A percentile compares a stretch with the other conserved stretches of the same genome.
Conservation (phyloP, 2,888 invertebrate species). For the Yponomeuta sedellus region DNA sequence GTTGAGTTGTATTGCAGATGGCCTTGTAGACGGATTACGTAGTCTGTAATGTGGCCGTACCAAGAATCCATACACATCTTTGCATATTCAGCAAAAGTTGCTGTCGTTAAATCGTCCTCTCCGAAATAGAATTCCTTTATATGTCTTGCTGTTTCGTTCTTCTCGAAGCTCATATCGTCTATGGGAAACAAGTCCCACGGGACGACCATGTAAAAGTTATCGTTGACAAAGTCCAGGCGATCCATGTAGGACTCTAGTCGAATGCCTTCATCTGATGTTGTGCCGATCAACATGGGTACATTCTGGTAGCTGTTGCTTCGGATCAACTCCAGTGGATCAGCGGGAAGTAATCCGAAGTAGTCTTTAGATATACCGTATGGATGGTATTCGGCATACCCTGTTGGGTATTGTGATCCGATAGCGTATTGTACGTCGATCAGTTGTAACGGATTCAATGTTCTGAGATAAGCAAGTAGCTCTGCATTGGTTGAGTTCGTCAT, state of each 20-base stretch:
- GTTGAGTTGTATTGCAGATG: not conserved
- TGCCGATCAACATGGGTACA: conserved; percentile 19
- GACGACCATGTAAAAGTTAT: conserved; percentile 21
- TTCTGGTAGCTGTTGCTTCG: conserved; percentile 9
- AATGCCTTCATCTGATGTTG: conserved; percentile 20
- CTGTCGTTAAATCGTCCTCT: not conserved
- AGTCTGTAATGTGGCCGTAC: conserved; percentile 21
- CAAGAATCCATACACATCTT: conserved; percentile 19
- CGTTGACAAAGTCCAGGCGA: conserved; percentile 17
- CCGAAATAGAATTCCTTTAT: conserved; percentile 21
- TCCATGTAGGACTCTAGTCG: conserved; percentile 17
- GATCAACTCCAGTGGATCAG: conserved; percentile 17
- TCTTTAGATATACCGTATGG: conserved; percentile 16
- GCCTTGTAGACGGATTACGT: conserved; percentile 13
- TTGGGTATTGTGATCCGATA: conserved; percentile 12
- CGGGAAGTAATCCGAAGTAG: conserved; percentile 9
- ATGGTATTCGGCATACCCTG: conserved; percentile 16
- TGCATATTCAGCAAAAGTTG: conserved; percentile 18
- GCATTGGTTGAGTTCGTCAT: conserved; percentile 3
- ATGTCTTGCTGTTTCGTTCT: conserved; percentile 15
- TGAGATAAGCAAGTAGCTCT: conserved; percentile 16
- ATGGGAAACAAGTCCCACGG: conserved; percentile 19
- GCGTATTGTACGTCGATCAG: not conserved
- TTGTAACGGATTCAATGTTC: conserved; percentile 10
- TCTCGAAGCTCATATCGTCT: conserved; percentile 17